These are phyloP conservation scores for Andricus grossulariae DNA, from an alignment of 1,140 invertebrate genomes.

Conservation along the genomic window DNA sequence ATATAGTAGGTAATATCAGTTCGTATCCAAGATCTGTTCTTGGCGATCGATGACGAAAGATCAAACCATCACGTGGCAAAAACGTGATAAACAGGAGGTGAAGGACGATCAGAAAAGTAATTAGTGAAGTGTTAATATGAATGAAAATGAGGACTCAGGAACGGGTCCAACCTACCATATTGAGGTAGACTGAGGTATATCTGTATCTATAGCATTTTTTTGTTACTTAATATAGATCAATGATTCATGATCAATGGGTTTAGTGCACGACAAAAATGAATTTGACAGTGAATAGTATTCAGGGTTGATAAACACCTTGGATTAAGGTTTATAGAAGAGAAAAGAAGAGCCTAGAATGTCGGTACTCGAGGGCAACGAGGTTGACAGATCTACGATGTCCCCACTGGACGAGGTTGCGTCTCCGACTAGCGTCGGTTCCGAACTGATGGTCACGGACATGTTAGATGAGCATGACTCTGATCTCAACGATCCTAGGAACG, in stretches of 20 bases:
- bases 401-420: slow-evolving; percentile 71
- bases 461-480: slow-evolving; percentile 65
- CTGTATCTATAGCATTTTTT: not conserved
- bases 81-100: not conserved
- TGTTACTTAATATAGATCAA: not conserved
- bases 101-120: not conserved
- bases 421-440: slow-evolving; percentile 67
- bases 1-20: not conserved
- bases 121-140: slow-evolving; percentile 6
- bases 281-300: too few relatives aligned
- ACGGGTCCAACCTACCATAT: too few relatives aligned
- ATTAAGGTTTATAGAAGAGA: slow-evolving; percentile 17
- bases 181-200: not conserved
- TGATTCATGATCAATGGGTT: too few relatives aligned
- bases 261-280: too few relatives aligned
- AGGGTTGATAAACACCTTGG: not conserved
- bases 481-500: slow-evolving; percentile 41
- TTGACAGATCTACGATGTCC: slow-evolving; percentile 66
- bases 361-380: slow-evolving; percentile 62
- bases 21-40: too few relatives aligned
- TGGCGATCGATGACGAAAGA: not conserved
- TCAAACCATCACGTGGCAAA: not conserved
- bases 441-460: slow-evolving; percentile 71
- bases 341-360: slow-evolving; percentile 58
- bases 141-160: not conserved